phyloP scores from a whole-genome alignment of 2,113 vertebrate genomes.

The Gadus macrocephalus region DNA sequence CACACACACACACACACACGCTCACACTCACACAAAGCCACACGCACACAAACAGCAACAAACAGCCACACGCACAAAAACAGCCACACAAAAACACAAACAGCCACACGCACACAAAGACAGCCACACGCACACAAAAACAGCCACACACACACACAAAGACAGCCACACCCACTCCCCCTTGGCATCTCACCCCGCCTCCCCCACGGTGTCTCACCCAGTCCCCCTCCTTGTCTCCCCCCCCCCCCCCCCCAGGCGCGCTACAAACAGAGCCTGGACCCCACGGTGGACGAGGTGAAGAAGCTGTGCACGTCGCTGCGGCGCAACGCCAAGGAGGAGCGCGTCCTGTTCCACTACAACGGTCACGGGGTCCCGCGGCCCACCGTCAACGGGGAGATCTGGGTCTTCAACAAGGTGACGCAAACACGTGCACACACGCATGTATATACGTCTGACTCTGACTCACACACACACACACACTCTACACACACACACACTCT shows the following conservation, averaged over 20 bases:
- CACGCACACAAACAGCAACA: too few species aligned
- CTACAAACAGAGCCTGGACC: slow-evolving; percentile 97
- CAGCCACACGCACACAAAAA: too few species aligned
- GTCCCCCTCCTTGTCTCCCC: background rate
- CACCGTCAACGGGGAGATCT: slow-evolving; percentile 96
- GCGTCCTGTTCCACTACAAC: slow-evolving; percentile 97
- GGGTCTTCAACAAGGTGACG: slow-evolving; percentile 78
- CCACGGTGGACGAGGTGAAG: slow-evolving; percentile 97
- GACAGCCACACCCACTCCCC: background rate
- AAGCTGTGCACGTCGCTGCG: slow-evolving; percentile 94
- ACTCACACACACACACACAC: too few species aligned
- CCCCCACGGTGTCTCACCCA: background rate
- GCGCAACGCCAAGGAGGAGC: slow-evolving; percentile 95
- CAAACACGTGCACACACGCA: background rate
- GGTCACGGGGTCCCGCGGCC: slow-evolving; percentile 97
- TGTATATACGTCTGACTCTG: too few species aligned
- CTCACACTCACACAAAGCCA: background rate
- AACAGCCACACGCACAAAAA: too few species aligned
- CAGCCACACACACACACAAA: background rate
- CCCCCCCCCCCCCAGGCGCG: slow-evolving; percentile 76
- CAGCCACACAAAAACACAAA: too few species aligned
- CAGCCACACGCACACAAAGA: too few species aligned
- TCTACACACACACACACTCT: too few species aligned
- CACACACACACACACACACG: background rate
- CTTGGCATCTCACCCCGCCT: background rate